Conservation (phyloP, 2,888 invertebrate species). For the Melanostoma scalare region DNA sequence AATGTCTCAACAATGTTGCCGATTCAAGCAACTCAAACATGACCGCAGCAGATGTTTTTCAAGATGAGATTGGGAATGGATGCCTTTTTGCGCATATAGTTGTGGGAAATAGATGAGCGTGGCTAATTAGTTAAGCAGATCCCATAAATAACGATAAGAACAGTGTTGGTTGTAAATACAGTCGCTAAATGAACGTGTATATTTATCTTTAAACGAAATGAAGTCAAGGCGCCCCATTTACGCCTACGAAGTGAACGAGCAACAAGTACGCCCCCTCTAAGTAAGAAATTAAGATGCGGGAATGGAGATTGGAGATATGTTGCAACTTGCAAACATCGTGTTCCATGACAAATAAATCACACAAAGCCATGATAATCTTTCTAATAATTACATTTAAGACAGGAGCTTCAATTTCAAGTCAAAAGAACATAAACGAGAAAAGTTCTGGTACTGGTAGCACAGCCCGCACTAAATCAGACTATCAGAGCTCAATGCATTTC, state of each 20-base stretch:
- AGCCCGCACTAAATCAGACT: too few species aligned
- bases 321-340: constrained; percentile 45
- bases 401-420: too few species aligned
- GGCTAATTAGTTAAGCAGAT: constrained; percentile 62
- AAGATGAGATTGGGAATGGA: background rate
- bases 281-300: constrained; percentile 40
- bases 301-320: constrained; percentile 51
- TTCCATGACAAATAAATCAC: constrained; percentile 25
- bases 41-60: constrained; percentile 5
- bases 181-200: constrained; percentile 51
- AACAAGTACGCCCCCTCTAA: constrained; percentile 32
- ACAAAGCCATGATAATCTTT: too few species aligned
- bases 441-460: too few species aligned
- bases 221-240: constrained; percentile 30
- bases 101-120: constrained; percentile 10
- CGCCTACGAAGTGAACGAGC: constrained; percentile 16
- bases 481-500: too few species aligned
- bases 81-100: constrained; percentile 2
- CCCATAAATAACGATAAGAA: constrained; percentile 54
- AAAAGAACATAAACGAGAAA: too few species aligned
- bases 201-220: constrained; percentile 7
- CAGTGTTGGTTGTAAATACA: constrained; percentile 48
- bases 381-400: too few species aligned
- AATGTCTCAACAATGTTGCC: constrained; percentile 15
- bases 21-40: constrained; percentile 11